Evolutionary conservation across 1,140 invertebrate species (phyloP).

Genomic region (Lineus longissimus): DNA sequence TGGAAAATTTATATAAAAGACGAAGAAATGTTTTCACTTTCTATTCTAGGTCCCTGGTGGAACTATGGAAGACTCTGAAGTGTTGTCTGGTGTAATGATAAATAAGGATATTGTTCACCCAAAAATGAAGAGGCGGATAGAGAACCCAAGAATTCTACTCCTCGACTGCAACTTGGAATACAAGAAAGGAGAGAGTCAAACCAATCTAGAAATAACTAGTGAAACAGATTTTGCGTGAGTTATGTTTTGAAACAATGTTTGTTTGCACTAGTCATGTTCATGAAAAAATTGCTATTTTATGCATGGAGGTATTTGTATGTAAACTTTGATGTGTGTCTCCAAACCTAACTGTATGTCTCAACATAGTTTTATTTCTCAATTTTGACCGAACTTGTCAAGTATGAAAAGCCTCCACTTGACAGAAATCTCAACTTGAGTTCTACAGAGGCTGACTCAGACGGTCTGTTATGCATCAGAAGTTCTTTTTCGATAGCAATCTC

Average conservation of each 20-base stretch:
- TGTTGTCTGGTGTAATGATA: constrained; percentile 94
- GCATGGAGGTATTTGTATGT: too few species aligned
- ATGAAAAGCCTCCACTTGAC: too few species aligned
- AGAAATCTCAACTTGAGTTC: too few species aligned
- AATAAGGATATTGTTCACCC: constrained; percentile 99
- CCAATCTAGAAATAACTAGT: constrained; percentile 92
- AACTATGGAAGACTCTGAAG: constrained; percentile 87
- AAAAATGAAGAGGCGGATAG: constrained; percentile 90
- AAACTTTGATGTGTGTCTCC: too few species aligned
- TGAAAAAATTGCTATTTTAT: too few species aligned
- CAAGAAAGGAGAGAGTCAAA: constrained; percentile 98
- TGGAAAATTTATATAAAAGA: not conserved
- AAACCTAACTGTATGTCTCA: too few species aligned
- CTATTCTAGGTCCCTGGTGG: constrained; percentile 79
- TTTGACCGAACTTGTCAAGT: too few species aligned
- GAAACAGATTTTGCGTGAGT: constrained; percentile 87
- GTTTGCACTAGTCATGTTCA: not conserved
- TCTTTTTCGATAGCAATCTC: too few species aligned
- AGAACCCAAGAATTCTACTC: constrained; percentile 92
- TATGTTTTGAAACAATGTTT: too few species aligned
- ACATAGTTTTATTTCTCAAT: too few species aligned
- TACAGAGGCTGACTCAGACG: too few species aligned
- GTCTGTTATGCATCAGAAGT: too few species aligned
- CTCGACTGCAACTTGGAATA: constrained; percentile 96
- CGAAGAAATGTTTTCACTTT: not conserved